Evolutionary conservation across 2,113 vertebrate species (phyloP).

Genomic region (Coturnix japonica): DNA sequence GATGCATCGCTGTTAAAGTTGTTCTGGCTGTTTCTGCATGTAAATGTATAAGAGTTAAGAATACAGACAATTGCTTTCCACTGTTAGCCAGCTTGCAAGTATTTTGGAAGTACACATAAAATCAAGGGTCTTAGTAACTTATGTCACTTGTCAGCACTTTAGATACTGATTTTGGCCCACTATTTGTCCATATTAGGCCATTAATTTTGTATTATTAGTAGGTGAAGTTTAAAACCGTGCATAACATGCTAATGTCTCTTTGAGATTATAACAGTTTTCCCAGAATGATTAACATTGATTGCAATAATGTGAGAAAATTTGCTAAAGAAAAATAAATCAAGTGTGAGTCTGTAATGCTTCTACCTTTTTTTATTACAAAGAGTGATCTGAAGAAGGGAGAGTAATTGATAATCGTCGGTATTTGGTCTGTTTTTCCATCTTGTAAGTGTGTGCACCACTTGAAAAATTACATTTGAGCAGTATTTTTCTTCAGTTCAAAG

Average conservation of each 20-base stretch:
- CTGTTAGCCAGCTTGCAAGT: neutral
- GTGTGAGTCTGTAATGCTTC: neutral
- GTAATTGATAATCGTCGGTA: neutral
- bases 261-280: too few relatives aligned
- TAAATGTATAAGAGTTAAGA: neutral
- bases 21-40: neutral
- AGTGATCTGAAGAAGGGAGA: neutral
- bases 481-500: neutral
- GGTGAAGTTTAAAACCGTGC: too few relatives aligned
- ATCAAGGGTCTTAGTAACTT: neutral
- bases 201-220: too few relatives aligned
- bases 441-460: neutral
- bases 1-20: neutral
- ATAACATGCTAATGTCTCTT: too few relatives aligned
- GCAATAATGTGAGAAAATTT: neutral
- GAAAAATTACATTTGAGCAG: neutral
- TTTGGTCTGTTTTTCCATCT: neutral
- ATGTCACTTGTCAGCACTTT: neutral
- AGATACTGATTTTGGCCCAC: neutral
- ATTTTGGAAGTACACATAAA: neutral
- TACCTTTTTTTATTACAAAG: neutral
- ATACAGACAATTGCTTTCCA: neutral
- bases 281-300: neutral
- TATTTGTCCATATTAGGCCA: neutral
- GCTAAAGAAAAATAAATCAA: neutral